A percentile compares a stretch with the other conserved stretches of the same genome.
Conservation (phyloP, 2,113 vertebrate species). For the Todiramphus saurophagus region DNA sequence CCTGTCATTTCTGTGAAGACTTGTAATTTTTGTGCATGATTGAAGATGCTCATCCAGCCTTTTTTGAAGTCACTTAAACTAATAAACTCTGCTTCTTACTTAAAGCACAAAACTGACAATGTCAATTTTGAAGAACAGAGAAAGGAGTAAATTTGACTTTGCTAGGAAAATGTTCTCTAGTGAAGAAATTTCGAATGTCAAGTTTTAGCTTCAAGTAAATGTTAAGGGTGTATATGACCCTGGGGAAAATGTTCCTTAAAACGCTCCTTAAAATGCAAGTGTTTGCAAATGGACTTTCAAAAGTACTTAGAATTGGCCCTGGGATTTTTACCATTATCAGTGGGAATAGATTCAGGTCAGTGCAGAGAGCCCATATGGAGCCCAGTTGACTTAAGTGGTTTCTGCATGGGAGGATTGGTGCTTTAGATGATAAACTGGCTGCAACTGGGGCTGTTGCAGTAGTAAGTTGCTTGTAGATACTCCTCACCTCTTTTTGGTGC, state of each 20-base stretch:
- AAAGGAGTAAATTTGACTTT: not conserved
- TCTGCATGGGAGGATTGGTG: not conserved
- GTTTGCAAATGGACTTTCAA: not conserved
- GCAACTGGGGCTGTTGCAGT: not conserved
- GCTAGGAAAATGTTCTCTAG: not conserved
- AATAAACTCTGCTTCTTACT: not conserved
- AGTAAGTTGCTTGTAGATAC: not conserved
- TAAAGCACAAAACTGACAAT: slow-evolving; percentile 29
- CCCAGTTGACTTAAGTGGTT: not conserved
- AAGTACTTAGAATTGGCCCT: not conserved
- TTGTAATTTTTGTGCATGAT: not conserved
- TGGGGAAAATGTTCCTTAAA: not conserved
- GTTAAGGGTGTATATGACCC: not conserved
- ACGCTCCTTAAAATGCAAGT: not conserved
- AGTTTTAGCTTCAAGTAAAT: not conserved
- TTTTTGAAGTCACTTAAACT: not conserved
- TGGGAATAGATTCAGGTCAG: not conserved
- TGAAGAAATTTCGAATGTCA: not conserved
- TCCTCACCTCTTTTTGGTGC: not conserved
- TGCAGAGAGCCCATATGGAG: not conserved
- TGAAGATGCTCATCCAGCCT: not conserved
- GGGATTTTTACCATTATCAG: not conserved
- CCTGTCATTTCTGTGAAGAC: not conserved
- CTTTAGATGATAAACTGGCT: not conserved
- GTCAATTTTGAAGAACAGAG: not conserved